A percentile compares a stretch with the other conserved stretches of the same genome.
These are phyloP conservation scores for Apamea crenata DNA, from an alignment of 2,888 invertebrate genomes.

Conservation along the genomic window DNA sequence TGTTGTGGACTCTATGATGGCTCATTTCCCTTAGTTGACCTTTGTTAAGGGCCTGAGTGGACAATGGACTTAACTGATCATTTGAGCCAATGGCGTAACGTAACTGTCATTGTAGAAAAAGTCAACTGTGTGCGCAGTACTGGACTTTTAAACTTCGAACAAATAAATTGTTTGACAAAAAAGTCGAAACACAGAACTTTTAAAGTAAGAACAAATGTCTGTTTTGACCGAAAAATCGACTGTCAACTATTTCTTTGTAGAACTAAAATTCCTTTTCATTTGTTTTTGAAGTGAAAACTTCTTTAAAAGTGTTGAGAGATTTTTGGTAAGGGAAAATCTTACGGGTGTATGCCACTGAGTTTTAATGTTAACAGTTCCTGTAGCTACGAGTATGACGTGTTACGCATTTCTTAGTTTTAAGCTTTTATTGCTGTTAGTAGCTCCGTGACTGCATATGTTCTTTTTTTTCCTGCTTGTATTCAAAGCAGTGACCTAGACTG, in stretches of 20 bases:
- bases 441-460: background rate
- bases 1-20: constrained; percentile 43
- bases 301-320: background rate
- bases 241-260: background rate
- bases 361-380: background rate
- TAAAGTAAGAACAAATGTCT: background rate
- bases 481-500: background rate
- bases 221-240: too few relatives aligned
- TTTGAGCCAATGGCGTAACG: constrained; percentile 34
- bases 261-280: background rate
- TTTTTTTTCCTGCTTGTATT: constrained; percentile 1
- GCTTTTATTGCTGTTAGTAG: background rate
- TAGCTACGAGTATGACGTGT: background rate
- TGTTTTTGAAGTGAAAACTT: background rate
- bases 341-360: too few relatives aligned
- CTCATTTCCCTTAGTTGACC: constrained; percentile 62
- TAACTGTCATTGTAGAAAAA: constrained; percentile 24
- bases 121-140: background rate
- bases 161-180: background rate
- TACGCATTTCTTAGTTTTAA: background rate
- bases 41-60: constrained; percentile 53
- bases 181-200: background rate
- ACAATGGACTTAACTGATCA: constrained; percentile 46
- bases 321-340: background rate
- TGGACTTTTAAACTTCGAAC: constrained; percentile 13